These are phyloP conservation scores for Cyclina sinensis DNA, from an alignment of 1,140 invertebrate species.

Conservation along the genomic window DNA sequence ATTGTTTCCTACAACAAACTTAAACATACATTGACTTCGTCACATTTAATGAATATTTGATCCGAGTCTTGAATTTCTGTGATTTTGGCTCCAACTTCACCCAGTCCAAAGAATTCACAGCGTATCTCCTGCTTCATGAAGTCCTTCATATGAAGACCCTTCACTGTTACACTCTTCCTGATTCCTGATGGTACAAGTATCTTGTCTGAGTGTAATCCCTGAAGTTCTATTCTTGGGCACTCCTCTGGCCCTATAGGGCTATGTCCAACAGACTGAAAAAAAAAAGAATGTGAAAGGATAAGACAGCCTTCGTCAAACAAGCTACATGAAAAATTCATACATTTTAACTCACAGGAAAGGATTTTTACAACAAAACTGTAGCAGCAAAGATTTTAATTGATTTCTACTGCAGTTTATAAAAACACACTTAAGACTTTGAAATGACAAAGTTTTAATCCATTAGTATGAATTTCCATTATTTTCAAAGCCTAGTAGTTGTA, in stretches of 20 bases:
- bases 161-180: constrained; percentile 66
- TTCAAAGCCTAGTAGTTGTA: too few relatives aligned
- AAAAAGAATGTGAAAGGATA: too few relatives aligned
- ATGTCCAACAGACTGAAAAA: neutral
- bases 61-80: neutral
- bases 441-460: too few relatives aligned
- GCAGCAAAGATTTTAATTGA: too few relatives aligned
- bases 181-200: constrained; percentile 79
- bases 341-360: too few relatives aligned
- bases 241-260: constrained; percentile 69
- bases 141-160: constrained; percentile 38
- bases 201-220: constrained; percentile 54
- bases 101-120: constrained; percentile 74
- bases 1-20: too few relatives aligned
- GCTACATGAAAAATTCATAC: too few relatives aligned
- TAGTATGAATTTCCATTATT: too few relatives aligned
- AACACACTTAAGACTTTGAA: too few relatives aligned
- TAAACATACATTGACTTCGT: constrained; percentile 66
- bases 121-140: constrained; percentile 52
- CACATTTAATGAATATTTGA: constrained; percentile 68
- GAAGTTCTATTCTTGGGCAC: constrained; percentile 71
- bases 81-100: constrained; percentile 58
- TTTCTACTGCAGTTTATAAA: too few relatives aligned
- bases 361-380: too few relatives aligned
- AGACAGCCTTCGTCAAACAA: too few relatives aligned